Evolutionary conservation across 2,113 vertebrate species (phyloP).

Genomic region (Arenaria interpres): DNA sequence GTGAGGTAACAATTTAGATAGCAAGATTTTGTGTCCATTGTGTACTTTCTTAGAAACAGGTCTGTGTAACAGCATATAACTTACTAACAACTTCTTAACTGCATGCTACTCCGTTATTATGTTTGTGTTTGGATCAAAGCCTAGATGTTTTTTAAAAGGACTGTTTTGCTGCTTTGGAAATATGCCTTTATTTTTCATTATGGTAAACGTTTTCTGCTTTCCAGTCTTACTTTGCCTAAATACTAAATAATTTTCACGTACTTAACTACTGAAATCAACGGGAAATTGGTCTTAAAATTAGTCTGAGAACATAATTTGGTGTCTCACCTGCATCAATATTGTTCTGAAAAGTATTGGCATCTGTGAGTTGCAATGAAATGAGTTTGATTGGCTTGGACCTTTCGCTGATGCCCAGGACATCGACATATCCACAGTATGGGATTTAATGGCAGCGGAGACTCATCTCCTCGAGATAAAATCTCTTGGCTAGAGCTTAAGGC

Average conservation of each 20-base stretch:
- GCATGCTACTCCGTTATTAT: background rate
- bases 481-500: background rate
- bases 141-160: background rate
- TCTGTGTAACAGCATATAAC: background rate
- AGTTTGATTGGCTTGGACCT: conserved; percentile 17
- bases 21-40: background rate
- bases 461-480: background rate
- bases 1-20: background rate
- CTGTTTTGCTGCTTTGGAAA: background rate
- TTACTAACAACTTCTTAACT: conserved; percentile 1
- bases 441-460: background rate
- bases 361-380: background rate
- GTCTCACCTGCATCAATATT: background rate
- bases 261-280: background rate
- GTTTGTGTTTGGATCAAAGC: background rate
- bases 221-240: background rate
- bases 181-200: background rate
- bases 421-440: background rate
- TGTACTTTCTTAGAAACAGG: background rate
- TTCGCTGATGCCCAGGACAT: background rate
- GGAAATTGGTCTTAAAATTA: conserved; percentile 3
- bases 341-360: conserved; percentile 5
- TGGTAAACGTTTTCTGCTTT: background rate
- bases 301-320: background rate
- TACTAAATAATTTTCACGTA: background rate